A percentile compares a stretch with the other conserved stretches of the same genome.
Conservation (phyloP, 1,140 invertebrate genomes). For the Luehdorfia chinensis region DNA sequence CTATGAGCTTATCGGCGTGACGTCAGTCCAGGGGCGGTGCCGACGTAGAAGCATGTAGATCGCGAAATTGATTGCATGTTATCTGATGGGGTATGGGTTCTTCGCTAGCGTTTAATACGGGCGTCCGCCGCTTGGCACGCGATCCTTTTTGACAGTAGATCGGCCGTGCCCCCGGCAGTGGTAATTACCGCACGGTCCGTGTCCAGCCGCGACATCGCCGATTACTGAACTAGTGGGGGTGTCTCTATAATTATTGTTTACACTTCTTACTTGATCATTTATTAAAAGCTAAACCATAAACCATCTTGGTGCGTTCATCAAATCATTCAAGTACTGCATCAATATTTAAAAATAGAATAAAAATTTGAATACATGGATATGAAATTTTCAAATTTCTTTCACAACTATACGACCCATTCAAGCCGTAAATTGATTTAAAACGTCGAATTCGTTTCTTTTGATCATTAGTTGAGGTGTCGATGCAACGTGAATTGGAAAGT, state of each 20-base stretch:
- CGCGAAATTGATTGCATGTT: slow-evolving; percentile 75
- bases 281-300: too few relatives aligned
- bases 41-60: slow-evolving; percentile 74
- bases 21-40: slow-evolving; percentile 65
- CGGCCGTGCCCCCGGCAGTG: slow-evolving; percentile 49
- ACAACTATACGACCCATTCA: too few relatives aligned
- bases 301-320: too few relatives aligned
- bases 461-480: slow-evolving; percentile 59
- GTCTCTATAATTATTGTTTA: slow-evolving; percentile 14
- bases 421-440: slow-evolving; percentile 25
- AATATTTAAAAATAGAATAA: too few relatives aligned
- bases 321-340: too few relatives aligned
- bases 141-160: slow-evolving; percentile 71
- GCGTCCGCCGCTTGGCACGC: slow-evolving; percentile 64
- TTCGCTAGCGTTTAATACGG: slow-evolving; percentile 72
- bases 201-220: slow-evolving; percentile 66
- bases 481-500: slow-evolving; percentile 49
- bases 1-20: slow-evolving; percentile 62
- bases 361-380: too few relatives aligned
- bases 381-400: too few relatives aligned
- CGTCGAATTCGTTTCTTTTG: slow-evolving; percentile 26
- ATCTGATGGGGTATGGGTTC: slow-evolving; percentile 73
- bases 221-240: background rate
- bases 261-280: background rate
- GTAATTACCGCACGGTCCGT: slow-evolving; percentile 67